Conservation (phyloP, 1,140 invertebrate genomes). For the Lycorma delicatula region DNA sequence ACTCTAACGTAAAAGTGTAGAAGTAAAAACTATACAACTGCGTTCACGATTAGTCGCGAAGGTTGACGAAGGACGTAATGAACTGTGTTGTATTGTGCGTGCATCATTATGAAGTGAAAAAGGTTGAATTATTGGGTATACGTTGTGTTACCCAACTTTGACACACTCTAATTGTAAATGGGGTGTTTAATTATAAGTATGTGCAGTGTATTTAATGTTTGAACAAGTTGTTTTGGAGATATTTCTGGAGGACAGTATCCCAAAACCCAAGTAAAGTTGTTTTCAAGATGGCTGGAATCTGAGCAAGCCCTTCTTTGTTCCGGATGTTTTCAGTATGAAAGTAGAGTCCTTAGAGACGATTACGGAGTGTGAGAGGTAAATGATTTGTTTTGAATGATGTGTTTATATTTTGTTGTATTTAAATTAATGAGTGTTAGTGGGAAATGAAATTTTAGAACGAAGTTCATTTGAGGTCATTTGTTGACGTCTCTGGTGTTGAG, state of each 20-base stretch:
- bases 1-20: too few species aligned
- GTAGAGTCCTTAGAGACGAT: constrained; percentile 3
- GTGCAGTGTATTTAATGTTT: not conserved
- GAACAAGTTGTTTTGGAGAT: not conserved
- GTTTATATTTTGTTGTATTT: too few species aligned
- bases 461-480: constrained; percentile 6
- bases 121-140: not conserved
- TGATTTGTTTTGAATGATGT: too few species aligned
- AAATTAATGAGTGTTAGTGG: too few species aligned
- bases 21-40: too few species aligned
- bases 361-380: constrained; percentile 1
- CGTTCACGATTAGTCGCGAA: too few species aligned
- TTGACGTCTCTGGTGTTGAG: constrained; percentile 1
- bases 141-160: not conserved
- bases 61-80: not conserved
- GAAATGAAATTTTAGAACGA: not conserved
- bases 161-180: not conserved
- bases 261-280: constrained; percentile 1
- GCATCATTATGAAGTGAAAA: not conserved
- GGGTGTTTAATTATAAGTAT: not conserved
- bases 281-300: constrained; percentile 4
- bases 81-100: not conserved
- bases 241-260: not conserved
- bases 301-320: not conserved
- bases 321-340: constrained; percentile 4